A percentile compares a stretch with the other conserved stretches of the same genome.
phyloP scores from a whole-genome alignment of 2,888 invertebrate genomes.

The Camponotus fellah region DNA sequence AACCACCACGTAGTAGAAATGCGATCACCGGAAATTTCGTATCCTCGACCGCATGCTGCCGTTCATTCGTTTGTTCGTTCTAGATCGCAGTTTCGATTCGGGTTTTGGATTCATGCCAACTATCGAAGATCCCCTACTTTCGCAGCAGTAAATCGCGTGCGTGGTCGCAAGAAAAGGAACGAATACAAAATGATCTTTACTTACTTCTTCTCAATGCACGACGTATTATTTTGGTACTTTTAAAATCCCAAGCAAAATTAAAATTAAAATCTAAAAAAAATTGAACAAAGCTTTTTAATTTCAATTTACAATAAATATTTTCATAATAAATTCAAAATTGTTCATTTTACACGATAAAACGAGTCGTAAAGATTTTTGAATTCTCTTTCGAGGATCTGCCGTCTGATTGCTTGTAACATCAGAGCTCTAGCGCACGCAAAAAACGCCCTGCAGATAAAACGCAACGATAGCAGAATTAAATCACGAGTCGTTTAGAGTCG shows the following conservation, averaged over 20 bases:
- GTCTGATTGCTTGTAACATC: constrained; percentile 51
- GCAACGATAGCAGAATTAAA: constrained; percentile 57
- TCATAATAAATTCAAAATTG: not conserved
- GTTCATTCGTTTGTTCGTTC: constrained; percentile 51
- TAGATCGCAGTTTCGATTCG: constrained; percentile 73
- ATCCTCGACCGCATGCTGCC: constrained; percentile 49
- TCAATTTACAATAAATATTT: not conserved
- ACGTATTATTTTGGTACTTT: constrained; percentile 12
- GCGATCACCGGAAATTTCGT: constrained; percentile 55
- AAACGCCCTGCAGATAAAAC: constrained; percentile 63
- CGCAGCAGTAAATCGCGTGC: constrained; percentile 45
- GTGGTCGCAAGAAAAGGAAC: constrained; percentile 40
- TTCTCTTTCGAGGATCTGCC: not conserved
- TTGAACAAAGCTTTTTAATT: no score
- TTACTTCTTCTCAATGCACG: constrained; percentile 27
- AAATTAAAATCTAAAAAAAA: not conserved
- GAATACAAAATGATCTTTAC: constrained; percentile 42
- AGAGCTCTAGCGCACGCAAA: constrained; percentile 50
- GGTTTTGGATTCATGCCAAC: constrained; percentile 70
- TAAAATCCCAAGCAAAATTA: constrained; percentile 23
- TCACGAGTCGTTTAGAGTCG: constrained; percentile 62
- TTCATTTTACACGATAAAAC: not conserved
- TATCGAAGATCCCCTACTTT: constrained; percentile 63
- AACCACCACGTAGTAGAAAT: constrained; percentile 30
- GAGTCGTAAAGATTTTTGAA: not conserved